These are phyloP conservation scores for Conops quadrifasciatus DNA, from an alignment of 2,888 invertebrate genomes.

Conservation along the genomic window DNA sequence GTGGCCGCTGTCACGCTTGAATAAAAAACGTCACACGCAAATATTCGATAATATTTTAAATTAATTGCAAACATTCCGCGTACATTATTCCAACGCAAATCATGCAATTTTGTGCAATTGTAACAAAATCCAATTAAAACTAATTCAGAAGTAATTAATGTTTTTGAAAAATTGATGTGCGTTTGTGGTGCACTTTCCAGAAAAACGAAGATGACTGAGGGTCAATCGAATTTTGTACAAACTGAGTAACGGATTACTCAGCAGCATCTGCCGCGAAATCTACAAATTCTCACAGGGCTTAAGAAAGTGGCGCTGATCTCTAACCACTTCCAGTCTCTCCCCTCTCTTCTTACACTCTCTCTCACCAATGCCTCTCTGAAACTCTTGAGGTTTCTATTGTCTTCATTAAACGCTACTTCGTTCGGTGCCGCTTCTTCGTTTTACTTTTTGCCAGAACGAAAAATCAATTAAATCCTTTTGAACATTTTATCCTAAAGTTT, in stretches of 20 bases:
- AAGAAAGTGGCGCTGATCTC: slow-evolving; percentile 15
- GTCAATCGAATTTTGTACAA: no score
- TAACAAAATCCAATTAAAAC: slow-evolving; percentile 9
- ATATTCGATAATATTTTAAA: slow-evolving; percentile 15
- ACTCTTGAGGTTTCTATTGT: slow-evolving; percentile 18
- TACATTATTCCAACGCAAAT: background rate
- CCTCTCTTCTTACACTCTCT: no score
- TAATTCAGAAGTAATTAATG: slow-evolving; percentile 5
- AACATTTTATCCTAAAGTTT: slow-evolving; percentile 17
- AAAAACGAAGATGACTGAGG: no score
- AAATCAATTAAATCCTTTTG: slow-evolving; percentile 34
- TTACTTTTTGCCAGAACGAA: slow-evolving; percentile 11
- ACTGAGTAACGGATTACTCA: no score
- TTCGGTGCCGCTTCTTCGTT: background rate
- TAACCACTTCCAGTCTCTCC: background rate
- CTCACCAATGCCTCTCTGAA: no score
- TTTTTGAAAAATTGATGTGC: no score
- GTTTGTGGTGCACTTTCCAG: no score
- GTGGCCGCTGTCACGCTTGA: background rate
- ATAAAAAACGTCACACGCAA: slow-evolving; percentile 20
- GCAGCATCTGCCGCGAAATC: background rate
- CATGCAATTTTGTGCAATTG: background rate
- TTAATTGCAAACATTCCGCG: slow-evolving; percentile 3
- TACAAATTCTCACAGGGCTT: slow-evolving; percentile 39
- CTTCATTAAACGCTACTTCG: slow-evolving; percentile 11